Evolutionary conservation across 2,888 invertebrate species (phyloP), one percentile per base, ranked within the genome.

Genomic region (Crioceris asparagi): DNA sequence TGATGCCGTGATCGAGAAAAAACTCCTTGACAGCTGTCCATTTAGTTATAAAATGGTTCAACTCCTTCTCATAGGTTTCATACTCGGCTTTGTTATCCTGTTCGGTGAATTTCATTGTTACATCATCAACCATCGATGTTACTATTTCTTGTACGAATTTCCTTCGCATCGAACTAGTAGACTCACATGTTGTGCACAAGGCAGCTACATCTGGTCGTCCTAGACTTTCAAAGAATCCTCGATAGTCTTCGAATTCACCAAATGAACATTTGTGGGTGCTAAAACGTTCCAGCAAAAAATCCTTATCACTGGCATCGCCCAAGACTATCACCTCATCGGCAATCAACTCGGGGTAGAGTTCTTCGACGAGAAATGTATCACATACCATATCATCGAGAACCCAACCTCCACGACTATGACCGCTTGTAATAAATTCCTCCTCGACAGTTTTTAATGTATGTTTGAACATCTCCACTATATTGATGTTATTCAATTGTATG

Each of bases 311-410:
- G 16, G 23, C 66, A 54, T 75, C 74, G 34, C 67, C 64, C 35
- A 79, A 52, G 23, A 69, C 56, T 47, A 78, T 60, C 1, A 73
- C 65, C 45, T 75, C 68, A 53, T 77, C 72, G 15, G 76, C 72
- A 14, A 66, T 47, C 35, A 67, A 55, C 42, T 69, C 65, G 3
- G 62, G 57, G 18, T 65, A 61, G 8, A 79, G 53, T 39, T 58
- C 57, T 31, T 54, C 55, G 66, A 77, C 69, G 49, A 68, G 61
- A 42, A 70, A 66, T 10, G 65, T 42, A 45, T 73, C 65, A 15
- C 68, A 54, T 27, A 27, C 27, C 27, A 27, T 27, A 5, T 15
- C 27, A 27, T 27, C 27, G 2, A 27, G 12, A 3, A 27, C 15
- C 27, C 27, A 27, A 47, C 72, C 73, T 14, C 70, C 69, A 52